A percentile compares a stretch with the other conserved stretches of the same genome.
phyloP scores from a whole-genome alignment of 2,797 vertebrate genomes.

The Mormyrops boulengeri region DNA sequence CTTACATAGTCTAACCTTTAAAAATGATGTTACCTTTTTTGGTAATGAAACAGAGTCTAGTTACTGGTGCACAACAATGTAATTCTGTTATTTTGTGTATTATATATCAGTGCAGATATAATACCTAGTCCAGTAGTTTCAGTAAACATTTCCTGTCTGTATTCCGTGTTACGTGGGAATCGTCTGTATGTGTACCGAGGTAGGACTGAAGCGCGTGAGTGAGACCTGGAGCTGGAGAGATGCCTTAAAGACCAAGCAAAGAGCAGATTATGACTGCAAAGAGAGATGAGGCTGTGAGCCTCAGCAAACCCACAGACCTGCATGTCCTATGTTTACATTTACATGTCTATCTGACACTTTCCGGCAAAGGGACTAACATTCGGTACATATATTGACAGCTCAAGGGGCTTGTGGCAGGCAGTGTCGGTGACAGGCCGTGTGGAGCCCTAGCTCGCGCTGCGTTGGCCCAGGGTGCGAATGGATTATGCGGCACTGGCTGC shows the following conservation, averaged over 20 bases:
- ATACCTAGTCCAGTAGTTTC: not conserved
- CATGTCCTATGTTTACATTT: not conserved
- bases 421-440: not conserved
- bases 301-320: not conserved
- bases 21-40: not conserved
- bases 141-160: not conserved
- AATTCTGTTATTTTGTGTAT: not conserved
- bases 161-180: not conserved
- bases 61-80: not conserved
- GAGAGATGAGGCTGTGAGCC: not conserved
- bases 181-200: not conserved
- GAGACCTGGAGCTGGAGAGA: not conserved
- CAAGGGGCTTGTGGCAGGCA: not conserved
- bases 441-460: not conserved
- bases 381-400: not conserved
- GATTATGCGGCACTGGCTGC: not conserved
- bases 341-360: not conserved
- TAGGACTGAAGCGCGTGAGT: not conserved
- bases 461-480: not conserved
- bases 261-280: not conserved
- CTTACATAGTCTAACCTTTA: not conserved
- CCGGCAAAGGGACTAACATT: not conserved
- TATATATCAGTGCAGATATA: not conserved
- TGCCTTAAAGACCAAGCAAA: not conserved
- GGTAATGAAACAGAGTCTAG: not conserved